Conservation (phyloP, 2,113 vertebrate genomes). For the Malurus alboscapulatus region DNA sequence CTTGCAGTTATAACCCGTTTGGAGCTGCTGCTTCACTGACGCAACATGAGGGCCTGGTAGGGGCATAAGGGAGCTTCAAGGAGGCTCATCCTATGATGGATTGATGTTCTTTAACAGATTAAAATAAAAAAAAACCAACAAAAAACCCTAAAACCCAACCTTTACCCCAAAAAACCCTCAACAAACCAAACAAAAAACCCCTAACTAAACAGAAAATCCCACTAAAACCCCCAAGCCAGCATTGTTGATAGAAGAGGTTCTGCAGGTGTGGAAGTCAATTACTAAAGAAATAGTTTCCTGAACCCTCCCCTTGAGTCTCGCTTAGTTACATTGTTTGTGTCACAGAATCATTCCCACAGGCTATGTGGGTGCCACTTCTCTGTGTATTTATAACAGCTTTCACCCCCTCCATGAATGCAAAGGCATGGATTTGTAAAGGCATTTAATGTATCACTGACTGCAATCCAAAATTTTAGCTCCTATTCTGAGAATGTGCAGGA, state of each 20-base stretch:
- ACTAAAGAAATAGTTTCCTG: not conserved
- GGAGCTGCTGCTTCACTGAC: not conserved
- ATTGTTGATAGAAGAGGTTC: not conserved
- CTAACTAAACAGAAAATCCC: not conserved
- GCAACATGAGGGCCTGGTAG: rapidly evolving
- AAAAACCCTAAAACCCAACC: rapidly evolving
- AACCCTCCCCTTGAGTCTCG: not conserved
- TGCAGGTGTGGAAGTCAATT: not conserved
- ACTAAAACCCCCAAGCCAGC: not conserved
- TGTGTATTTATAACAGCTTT: not conserved
- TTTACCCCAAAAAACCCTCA: not conserved
- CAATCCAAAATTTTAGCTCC: not conserved
- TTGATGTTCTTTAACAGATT: not conserved
- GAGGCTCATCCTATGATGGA: not conserved
- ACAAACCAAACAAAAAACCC: not conserved
- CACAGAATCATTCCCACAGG: not conserved
- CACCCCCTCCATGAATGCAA: not conserved
- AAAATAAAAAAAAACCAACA: not conserved
- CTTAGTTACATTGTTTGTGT: not conserved
- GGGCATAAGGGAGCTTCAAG: not conserved
- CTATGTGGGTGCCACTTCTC: not conserved
- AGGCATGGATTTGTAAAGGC: not conserved
- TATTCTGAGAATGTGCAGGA: not conserved
- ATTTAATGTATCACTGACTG: not conserved
- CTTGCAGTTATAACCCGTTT: not conserved